Base-by-base conservation (phyloP, 92 coral and sea anemone genomes). In the Zoanthus gigantus region DNA sequence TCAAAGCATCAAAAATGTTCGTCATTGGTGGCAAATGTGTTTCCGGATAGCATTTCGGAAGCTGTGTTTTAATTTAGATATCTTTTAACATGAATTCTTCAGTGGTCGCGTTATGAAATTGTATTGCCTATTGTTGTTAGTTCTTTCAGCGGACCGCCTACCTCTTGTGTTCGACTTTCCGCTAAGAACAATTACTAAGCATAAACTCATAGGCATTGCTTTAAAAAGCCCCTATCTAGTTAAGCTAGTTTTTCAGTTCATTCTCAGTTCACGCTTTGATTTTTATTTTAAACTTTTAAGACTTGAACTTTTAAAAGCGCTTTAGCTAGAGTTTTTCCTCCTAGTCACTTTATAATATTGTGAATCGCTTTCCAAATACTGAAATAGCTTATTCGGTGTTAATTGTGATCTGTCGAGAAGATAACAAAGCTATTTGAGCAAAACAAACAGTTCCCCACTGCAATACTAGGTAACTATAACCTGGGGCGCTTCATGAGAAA, bases 11-110 rank as follows among this genome's bases (percentile, higher is more conserved):
- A 2, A 54, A 45, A 73, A 73, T 10, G 50, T 48, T 15, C 7
- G 45, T 14, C 74, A 12, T 10, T 6, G 82, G 82, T 54, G 17
- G 29, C 32, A 18, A 81, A 30, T 28, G 32, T 53, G 45, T 57
- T 80, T 65, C 85, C 74, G 61, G 74, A 48, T 65, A 66, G 60
- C 75, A 13, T 78, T 65, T 65, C 60, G 29, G 44, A 9, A 68
- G 11, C 73, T 81, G 3, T 16, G 31, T 45, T 53, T 63, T 46
- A 63, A 63, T 63, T 63, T 63, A 28, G 17, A 15, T 81, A 81
- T 81, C 85, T 57, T 52, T 81, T 81, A 66, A 65, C 53, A 30
- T 81, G 85, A 81, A 81, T 81, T 81, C 85, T n/a, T 67, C 58
- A 65, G 44, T 42, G 85, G 34, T 61, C 52, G 42, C 74, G 73